phyloP scores from a whole-genome alignment of 2,888 invertebrate genomes.

The Spodoptera picta region DNA sequence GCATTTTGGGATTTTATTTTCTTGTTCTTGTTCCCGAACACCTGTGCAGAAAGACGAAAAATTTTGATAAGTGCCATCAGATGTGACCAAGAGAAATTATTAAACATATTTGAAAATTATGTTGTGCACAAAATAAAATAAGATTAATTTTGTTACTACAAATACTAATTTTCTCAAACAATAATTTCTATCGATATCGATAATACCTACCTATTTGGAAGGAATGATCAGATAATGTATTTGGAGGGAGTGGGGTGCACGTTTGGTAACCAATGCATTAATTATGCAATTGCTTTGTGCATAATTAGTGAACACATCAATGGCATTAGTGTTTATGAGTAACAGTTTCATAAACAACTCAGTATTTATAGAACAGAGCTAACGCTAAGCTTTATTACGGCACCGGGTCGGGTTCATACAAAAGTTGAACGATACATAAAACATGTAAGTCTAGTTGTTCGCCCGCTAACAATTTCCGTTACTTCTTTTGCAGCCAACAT shows the following conservation, averaged over 20 bases:
- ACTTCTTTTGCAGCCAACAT: conserved; percentile 34
- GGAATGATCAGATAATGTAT: conserved; percentile 42
- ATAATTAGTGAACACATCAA: conserved; percentile 57
- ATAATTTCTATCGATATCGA: conserved; percentile 27
- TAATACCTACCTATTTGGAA: conserved; percentile 20
- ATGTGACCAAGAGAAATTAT: no score
- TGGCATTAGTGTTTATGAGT: conserved; percentile 37
- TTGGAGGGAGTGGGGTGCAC: conserved; percentile 33
- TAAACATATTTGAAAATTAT: no score
- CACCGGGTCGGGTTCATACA: conserved; percentile 19
- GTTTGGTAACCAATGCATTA: conserved; percentile 38
- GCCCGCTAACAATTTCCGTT: conserved; percentile 36
- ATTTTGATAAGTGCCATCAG: no score
- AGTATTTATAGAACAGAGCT: conserved; percentile 16
- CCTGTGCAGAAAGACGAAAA: no score
- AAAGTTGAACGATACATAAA: conserved; percentile 32
- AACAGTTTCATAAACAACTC: conserved; percentile 31
- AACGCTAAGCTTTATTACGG: conserved; percentile 10
- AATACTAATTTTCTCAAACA: neutral
- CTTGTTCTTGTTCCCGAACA: neutral
- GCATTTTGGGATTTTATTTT: neutral
- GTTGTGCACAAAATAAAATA: no score
- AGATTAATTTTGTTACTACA: no score
- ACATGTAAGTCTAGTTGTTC: conserved; percentile 29
- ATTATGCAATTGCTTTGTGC: conserved; percentile 56